Evolutionary conservation across 2,888 invertebrate genomes (phyloP).

Genomic region (Napeogenes inachia): DNA sequence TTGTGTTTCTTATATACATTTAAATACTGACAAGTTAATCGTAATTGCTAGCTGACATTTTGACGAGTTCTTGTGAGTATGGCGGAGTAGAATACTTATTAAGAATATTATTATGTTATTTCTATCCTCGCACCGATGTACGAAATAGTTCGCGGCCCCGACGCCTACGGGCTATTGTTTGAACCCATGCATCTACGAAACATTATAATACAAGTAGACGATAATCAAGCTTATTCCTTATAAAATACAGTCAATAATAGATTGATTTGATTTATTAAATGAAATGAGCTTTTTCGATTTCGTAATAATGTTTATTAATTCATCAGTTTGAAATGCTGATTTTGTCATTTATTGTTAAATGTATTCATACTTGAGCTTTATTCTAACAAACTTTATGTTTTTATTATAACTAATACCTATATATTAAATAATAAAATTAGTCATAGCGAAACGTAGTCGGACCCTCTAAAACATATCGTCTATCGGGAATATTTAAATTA

Average conservation of each 20-base stretch:
- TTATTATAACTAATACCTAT: too few species aligned
- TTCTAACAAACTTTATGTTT: background rate
- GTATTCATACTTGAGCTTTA: slow-evolving; percentile 1
- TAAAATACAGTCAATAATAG: background rate
- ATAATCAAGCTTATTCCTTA: background rate
- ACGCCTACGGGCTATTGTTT: slow-evolving; percentile 49
- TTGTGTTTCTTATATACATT: too few species aligned
- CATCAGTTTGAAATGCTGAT: slow-evolving; percentile 16
- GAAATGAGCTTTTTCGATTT: background rate
- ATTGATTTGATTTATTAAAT: background rate
- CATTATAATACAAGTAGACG: slow-evolving; percentile 19
- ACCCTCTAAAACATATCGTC: background rate
- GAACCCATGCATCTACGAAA: slow-evolving; percentile 27
- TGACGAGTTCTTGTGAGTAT: slow-evolving; percentile 14
- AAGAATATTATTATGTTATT: slow-evolving; percentile 4
- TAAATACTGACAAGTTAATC: background rate
- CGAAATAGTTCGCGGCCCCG: slow-evolving; percentile 48
- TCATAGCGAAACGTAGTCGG: too few species aligned
- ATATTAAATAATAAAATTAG: too few species aligned
- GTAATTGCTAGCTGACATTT: slow-evolving; percentile 18
- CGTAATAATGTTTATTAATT: slow-evolving; percentile 14
- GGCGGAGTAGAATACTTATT: slow-evolving; percentile 1
- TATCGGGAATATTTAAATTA: background rate
- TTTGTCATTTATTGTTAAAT: slow-evolving; percentile 11
- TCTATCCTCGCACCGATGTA: slow-evolving; percentile 24